These are phyloP conservation scores for Myotis brandtii DNA, from an alignment of 2,113 vertebrate species.

Conservation along the genomic window DNA sequence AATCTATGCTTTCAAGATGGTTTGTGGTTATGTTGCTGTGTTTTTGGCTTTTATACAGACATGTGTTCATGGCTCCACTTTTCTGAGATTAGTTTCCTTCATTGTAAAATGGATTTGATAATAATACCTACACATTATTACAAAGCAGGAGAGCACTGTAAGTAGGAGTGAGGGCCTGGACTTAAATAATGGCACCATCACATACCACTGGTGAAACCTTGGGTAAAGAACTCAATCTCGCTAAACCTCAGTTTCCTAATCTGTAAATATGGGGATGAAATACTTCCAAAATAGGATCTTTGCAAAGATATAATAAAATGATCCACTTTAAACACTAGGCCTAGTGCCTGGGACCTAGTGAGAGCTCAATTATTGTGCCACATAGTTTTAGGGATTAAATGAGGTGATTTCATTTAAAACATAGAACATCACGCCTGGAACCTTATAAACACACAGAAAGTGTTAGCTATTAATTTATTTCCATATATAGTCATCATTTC, in stretches of 20 bases:
- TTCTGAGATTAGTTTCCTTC: slow-evolving; percentile 12
- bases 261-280: slow-evolving; percentile 29
- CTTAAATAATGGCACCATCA: slow-evolving; percentile 8
- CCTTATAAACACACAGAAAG: not conserved
- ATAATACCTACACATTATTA: not conserved
- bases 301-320: slow-evolving; percentile 20
- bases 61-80: not conserved
- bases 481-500: not conserved
- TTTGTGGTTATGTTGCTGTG: slow-evolving; percentile 19
- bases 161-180: not conserved
- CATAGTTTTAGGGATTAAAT: slow-evolving; percentile 7
- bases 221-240: not conserved
- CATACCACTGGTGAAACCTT: not conserved
- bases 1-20: not conserved
- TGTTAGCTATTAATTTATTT: not conserved
- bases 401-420: slow-evolving; percentile 1
- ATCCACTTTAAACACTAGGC: not conserved
- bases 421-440: not conserved
- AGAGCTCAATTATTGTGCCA: not conserved
- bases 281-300: slow-evolving; percentile 4
- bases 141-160: not conserved
- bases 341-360: not conserved
- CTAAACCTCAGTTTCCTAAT: slow-evolving; percentile 37
- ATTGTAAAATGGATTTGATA: not conserved
- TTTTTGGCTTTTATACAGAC: slow-evolving; percentile 2